Evolutionary conservation across 1,140 invertebrate genomes (phyloP).

Genomic region (Andrena cerasifolii): DNA sequence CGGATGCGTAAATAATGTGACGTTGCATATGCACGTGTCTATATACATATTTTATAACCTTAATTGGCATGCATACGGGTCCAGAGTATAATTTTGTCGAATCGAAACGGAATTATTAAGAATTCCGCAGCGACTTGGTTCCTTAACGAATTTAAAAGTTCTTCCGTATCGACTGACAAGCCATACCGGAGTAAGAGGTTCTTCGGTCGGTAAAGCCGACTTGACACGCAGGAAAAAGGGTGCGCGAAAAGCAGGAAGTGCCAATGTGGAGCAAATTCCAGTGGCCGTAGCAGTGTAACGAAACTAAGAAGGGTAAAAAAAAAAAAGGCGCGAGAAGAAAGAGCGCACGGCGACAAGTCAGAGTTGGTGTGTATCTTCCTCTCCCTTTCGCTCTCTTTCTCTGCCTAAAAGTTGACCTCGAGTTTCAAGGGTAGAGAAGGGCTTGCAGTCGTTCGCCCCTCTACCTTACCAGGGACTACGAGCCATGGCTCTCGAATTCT

Average conservation of each 20-base stretch:
- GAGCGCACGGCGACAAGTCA: slow-evolving; percentile 55
- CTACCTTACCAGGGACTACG: slow-evolving; percentile 60
- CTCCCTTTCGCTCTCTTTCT: slow-evolving; percentile 65
- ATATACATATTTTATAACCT: neutral
- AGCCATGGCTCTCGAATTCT: slow-evolving; percentile 67
- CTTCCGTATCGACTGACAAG: slow-evolving; percentile 61
- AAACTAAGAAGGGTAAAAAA: slow-evolving; percentile 61
- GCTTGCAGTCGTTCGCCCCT: slow-evolving; percentile 68
- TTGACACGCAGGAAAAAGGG: slow-evolving; percentile 59
- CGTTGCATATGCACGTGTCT: neutral
- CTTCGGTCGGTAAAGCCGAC: slow-evolving; percentile 62
- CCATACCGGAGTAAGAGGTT: slow-evolving; percentile 24
- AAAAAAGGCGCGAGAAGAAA: slow-evolving; percentile 62
- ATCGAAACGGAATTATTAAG: neutral
- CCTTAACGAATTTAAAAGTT: slow-evolving; percentile 23
- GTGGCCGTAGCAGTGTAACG: slow-evolving; percentile 60
- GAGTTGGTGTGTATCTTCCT: slow-evolving; percentile 57
- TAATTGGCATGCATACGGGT: neutral
- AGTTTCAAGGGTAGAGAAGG: slow-evolving; percentile 82
- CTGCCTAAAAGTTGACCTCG: slow-evolving; percentile 82
- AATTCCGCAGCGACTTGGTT: neutral
- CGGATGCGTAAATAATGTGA: neutral
- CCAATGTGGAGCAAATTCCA: slow-evolving; percentile 71
- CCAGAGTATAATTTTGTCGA: neutral
- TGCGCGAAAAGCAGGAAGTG: slow-evolving; percentile 70